Percentiles rank a stretch among this genome's conserved stretches.
Conservation (phyloP, 2,797 vertebrate genomes). For the Strix occidentalis region DNA sequence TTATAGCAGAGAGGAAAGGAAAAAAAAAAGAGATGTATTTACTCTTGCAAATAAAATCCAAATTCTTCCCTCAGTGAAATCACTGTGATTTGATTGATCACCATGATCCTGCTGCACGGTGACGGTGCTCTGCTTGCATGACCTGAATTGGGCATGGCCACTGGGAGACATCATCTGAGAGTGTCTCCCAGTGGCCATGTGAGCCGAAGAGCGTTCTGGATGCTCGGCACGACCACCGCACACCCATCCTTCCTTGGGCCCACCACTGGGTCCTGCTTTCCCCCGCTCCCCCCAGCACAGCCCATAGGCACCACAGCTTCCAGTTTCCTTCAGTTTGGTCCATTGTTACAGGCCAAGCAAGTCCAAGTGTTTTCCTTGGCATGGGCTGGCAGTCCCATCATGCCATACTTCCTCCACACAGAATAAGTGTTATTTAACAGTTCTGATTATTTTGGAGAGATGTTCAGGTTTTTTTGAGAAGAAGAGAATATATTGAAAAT, state of each 20-base stretch:
- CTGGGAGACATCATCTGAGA: background rate
- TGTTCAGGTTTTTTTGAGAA: slow-evolving; percentile 38
- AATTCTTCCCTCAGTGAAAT: background rate
- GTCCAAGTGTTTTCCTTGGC: slow-evolving; percentile 74
- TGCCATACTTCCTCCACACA: slow-evolving; percentile 61
- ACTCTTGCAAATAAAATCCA: background rate
- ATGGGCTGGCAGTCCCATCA: background rate
- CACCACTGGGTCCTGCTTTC: background rate
- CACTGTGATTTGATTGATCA: background rate
- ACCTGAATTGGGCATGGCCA: background rate
- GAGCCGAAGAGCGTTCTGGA: rapidly evolving
- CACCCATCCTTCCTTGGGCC: rapidly evolving
- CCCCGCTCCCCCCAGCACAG: background rate
- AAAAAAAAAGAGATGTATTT: background rate
- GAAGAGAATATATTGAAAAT: slow-evolving; percentile 43
- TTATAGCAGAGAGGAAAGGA: background rate
- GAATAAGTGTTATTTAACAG: slow-evolving; percentile 66
- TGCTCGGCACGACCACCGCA: rapidly evolving
- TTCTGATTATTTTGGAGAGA: slow-evolving; percentile 73
- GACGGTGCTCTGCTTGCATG: background rate
- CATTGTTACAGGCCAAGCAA: slow-evolving; percentile 48
- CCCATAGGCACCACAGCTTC: background rate
- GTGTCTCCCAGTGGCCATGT: too few species aligned
- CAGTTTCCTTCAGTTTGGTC: slow-evolving; percentile 41
- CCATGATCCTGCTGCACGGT: background rate